Evolutionary conservation across 2,797 vertebrate genomes (phyloP), one percentile per base, ranked within the genome.

Genomic region (Falco peregrinus): DNA sequence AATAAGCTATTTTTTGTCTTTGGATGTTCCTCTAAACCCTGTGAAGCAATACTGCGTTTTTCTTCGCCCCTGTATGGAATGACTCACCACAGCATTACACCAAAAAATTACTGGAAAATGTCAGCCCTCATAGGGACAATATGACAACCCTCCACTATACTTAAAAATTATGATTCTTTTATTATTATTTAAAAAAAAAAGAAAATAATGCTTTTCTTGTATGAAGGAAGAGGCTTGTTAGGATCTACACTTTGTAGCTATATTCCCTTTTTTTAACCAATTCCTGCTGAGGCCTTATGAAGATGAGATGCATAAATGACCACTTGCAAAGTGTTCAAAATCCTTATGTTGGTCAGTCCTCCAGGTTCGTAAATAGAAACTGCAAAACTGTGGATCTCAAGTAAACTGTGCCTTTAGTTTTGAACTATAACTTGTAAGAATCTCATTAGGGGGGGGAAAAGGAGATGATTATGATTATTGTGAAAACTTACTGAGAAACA

Each of bases 381-480:
- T 61, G 7, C 16, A 75, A 80, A 79, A 81, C 81, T n/a, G 13
- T 31, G 12, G 13, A 68, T 64, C 53, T 78, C 45, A 79, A 67
- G 29, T 56, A 41, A 89, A 60, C 22, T 53, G 6, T 78, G 28
- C 37, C 22, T 53, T 75, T 41, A 41, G 6, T 87, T 84, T 87
- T 73, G 33, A 79, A 76, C 24, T 64, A 5, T 24, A 54, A 86
- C 28, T 82, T 71, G 10, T 28, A 64, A 78, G 31, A 94, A 68
- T 64, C 7, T 25, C 17, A 14, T 20, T 20, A 13, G 13, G 11
- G 9, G 0, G 0, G 25, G 33, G 39, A 25, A 47, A 54, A 14
- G 6, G 13, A 54, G 5, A 71, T 8, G 3, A 37, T 37, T 37
- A 17, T 78, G 22, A 80, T 54, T 64, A 71, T 29, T 83, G 59